A percentile compares a stretch with the other conserved stretches of the same genome.
Conservation (phyloP, 2,888 invertebrate genomes). For the Rhorus exstirpatorius region DNA sequence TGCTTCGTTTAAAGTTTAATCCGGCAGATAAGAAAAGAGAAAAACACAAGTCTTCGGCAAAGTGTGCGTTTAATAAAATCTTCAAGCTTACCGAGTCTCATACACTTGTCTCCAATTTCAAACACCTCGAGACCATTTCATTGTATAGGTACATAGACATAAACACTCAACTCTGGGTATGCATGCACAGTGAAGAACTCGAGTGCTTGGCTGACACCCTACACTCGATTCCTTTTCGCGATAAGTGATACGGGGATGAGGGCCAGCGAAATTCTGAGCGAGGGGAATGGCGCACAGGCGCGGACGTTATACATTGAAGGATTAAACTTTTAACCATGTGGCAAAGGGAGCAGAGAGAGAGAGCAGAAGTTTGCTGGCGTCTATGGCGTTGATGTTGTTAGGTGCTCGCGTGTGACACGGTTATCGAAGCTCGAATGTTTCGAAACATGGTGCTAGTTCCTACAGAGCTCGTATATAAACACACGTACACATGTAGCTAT, state of each 20-base stretch:
- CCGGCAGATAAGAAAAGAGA: constrained; percentile 1
- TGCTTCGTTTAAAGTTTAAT: constrained; percentile 17
- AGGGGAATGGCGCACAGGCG: neutral
- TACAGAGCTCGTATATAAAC: neutral
- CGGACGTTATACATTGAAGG: constrained; percentile 29
- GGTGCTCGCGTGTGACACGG: constrained; percentile 52
- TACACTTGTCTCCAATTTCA: constrained; percentile 16
- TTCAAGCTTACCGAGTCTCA: neutral
- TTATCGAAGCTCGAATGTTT: constrained; percentile 49
- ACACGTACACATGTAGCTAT: constrained; percentile 3
- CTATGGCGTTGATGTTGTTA: constrained; percentile 26
- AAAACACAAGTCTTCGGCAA: constrained; percentile 45
- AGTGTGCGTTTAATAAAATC: constrained; percentile 32
- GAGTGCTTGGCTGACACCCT: constrained; percentile 42
- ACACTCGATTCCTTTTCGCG: constrained; percentile 39
- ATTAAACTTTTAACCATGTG: constrained; percentile 45
- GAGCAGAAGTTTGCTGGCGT: neutral
- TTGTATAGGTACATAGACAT: neutral
- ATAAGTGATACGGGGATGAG: constrained; percentile 38
- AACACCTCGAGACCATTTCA: constrained; percentile 2
- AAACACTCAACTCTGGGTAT: constrained; percentile 4
- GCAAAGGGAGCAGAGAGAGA: constrained; percentile 26
- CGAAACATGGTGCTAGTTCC: constrained; percentile 20
- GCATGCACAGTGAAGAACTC: constrained; percentile 47
- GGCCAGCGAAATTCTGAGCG: constrained; percentile 20